Conservation (phyloP, 2,113 vertebrate genomes). For the Carettochelys insculpta region DNA sequence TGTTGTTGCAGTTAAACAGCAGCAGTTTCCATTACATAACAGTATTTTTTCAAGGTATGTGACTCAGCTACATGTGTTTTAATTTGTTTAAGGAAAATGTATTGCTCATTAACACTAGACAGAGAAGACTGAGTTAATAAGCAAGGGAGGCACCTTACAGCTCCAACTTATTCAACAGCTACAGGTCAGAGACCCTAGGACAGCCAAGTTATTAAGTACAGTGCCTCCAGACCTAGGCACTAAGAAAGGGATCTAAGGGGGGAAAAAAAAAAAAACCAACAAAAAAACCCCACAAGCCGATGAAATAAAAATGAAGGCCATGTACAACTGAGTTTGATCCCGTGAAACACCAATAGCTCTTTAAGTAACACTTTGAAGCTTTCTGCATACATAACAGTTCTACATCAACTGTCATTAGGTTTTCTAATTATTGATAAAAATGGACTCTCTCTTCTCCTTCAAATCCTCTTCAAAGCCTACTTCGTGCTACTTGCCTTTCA, state of each 20-base stretch:
- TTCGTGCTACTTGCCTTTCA: slow-evolving; percentile 24
- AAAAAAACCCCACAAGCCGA: too few species aligned
- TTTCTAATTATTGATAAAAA: not conserved
- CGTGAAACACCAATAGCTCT: slow-evolving; percentile 10
- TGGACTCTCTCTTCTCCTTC: not conserved
- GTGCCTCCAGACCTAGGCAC: not conserved
- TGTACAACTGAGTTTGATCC: not conserved
- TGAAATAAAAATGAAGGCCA: not conserved
- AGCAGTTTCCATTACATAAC: not conserved
- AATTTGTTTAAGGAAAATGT: not conserved
- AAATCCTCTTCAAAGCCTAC: slow-evolving; percentile 38
- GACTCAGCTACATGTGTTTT: not conserved
- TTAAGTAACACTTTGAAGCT: not conserved
- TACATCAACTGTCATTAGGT: not conserved
- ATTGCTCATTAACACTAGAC: not conserved
- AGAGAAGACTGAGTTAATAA: slow-evolving; percentile 10
- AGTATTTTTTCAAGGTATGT: not conserved
- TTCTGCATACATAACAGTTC: not conserved
- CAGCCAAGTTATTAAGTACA: slow-evolving; percentile 33
- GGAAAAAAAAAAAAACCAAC: too few species aligned
- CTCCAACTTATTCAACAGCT: slow-evolving; percentile 22
- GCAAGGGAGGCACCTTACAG: not conserved
- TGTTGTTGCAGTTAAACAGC: not conserved
- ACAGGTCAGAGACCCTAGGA: not conserved
- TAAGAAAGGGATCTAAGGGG: not conserved